A percentile compares a stretch with the other conserved stretches of the same genome.
Evolutionary conservation across 1,140 invertebrate species (phyloP).

Genomic region (Bombus huntii): DNA sequence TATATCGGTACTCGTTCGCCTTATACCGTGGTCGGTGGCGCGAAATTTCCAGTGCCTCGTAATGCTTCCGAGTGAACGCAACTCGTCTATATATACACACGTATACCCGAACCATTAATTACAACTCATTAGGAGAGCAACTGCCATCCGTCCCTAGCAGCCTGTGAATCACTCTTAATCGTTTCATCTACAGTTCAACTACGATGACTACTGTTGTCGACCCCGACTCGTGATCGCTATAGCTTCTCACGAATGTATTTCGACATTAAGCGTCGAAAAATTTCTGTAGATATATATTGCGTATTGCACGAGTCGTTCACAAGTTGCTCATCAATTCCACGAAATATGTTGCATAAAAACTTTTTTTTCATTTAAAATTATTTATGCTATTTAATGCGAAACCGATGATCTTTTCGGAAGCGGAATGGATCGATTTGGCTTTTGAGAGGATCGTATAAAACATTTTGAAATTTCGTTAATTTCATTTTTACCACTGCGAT

Average conservation of each 20-base stretch:
- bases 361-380: too few species aligned
- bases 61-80: slow-evolving; percentile 33
- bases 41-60: slow-evolving; percentile 14
- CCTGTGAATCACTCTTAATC: slow-evolving; percentile 82
- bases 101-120: slow-evolving; percentile 81
- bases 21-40: neutral
- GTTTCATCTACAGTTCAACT: slow-evolving; percentile 78
- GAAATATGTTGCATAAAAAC: too few species aligned
- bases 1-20: slow-evolving; percentile 17
- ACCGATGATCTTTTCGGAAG: too few species aligned
- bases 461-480: too few species aligned
- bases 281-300: neutral
- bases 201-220: slow-evolving; percentile 66
- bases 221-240: neutral
- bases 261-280: neutral
- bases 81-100: slow-evolving; percentile 60
- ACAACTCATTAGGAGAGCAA: slow-evolving; percentile 81
- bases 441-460: too few species aligned
- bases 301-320: neutral
- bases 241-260: neutral
- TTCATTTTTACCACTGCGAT: too few species aligned
- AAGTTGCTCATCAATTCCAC: too few species aligned
- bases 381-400: too few species aligned
- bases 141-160: slow-evolving; percentile 79
- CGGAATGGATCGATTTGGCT: too few species aligned